phyloP scores from a whole-genome alignment of 2,888 invertebrate genomes.

The Lysandra bellargus region DNA sequence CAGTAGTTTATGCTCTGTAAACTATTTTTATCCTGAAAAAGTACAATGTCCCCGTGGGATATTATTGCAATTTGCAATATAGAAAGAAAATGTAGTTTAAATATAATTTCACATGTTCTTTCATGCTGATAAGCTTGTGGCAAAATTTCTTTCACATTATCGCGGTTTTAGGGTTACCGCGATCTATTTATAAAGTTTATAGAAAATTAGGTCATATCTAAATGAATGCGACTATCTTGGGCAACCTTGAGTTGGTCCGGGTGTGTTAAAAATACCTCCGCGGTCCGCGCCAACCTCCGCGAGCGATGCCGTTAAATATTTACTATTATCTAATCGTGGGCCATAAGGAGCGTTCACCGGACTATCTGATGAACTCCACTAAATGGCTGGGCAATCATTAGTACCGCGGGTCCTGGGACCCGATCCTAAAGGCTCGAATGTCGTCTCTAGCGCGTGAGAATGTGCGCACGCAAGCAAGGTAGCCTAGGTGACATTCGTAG shows the following conservation, averaged over 20 bases:
- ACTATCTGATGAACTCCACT: slow-evolving; percentile 1
- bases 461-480: too few relatives aligned
- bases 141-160: neutral
- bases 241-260: slow-evolving; percentile 78
- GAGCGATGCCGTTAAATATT: slow-evolving; percentile 41
- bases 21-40: too few relatives aligned
- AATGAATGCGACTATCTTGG: slow-evolving; percentile 75
- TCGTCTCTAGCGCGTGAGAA: too few relatives aligned
- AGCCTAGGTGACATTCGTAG: too few relatives aligned
- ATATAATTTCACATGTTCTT: neutral
- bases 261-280: slow-evolving; percentile 80
- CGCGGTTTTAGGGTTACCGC: slow-evolving; percentile 19
- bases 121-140: neutral
- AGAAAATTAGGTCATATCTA: slow-evolving; percentile 77
- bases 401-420: neutral
- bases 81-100: neutral
- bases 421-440: too few relatives aligned
- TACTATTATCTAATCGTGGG: slow-evolving; percentile 43
- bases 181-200: slow-evolving; percentile 59
- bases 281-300: slow-evolving; percentile 57
- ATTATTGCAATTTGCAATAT: neutral
- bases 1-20: too few relatives aligned
- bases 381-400: neutral
- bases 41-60: too few relatives aligned
- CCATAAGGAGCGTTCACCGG: slow-evolving; percentile 37